Evolutionary conservation across 2,888 invertebrate genomes (phyloP), one percentile per base, ranked within the genome.

Genomic region (Artemia sinica): DNA sequence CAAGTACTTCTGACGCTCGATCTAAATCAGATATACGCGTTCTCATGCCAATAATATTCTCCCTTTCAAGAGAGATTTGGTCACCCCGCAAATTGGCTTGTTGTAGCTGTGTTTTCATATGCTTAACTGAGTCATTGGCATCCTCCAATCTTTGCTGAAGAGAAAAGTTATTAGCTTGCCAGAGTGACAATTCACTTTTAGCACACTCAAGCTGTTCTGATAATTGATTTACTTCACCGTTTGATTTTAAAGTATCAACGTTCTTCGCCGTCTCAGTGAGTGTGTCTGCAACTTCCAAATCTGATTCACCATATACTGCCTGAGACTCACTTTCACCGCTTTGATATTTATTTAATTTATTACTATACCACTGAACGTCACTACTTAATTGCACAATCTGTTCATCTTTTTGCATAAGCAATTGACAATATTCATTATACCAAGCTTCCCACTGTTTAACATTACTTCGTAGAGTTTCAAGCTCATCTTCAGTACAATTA

Each of bases 31-130:
- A 58, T 8, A 58, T 58, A n/a, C 58, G 58, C 58, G 58, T 14
- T 58, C 58, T 58, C 58, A 58, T 58, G 8, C 58, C 58, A 58
- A 58, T 58, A 8, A 58, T 58, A 58, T 58, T 58, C 58, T 58
- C 58, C 8, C 58, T n/a, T 18, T 58, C 58, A n/a, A 58, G 58
- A 18, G 58, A 58, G 0, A 58, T 18, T 18, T 58, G 58, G 10
- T 58, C 10, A 9, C 14, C 58, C 18, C 58, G n/a, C 8, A 58
- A 18, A 58, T 58, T 58, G 8, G 58, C 58, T 58, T 58, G 58
- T 18, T 58, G 58, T 8, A 58, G 58, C 8, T 58, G 58, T 58
- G 14, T 8, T 58, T 58, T 58, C 58, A 58, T 8, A 18, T 9
- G n/a, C 18, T 9, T 58, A 10, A 58, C 14, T 10, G 58, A 58